phyloP scores from a whole-genome alignment of 2,113 vertebrate species.

The Xerus inauris region DNA sequence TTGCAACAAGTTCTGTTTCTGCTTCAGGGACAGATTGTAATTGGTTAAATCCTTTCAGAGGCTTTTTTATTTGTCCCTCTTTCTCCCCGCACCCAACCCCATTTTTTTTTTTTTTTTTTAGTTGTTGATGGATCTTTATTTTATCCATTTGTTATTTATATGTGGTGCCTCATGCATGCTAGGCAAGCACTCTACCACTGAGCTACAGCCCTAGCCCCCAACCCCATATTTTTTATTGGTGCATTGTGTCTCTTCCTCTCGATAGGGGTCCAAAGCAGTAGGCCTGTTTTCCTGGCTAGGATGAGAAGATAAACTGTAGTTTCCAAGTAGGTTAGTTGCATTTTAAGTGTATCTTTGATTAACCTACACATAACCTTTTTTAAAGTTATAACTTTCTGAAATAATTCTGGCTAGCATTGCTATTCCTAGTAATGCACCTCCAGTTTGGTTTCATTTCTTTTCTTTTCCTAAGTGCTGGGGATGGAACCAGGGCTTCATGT shows the following conservation, averaged over 20 bases:
- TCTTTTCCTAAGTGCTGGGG: background rate
- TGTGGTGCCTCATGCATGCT: no score
- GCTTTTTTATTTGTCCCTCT: background rate
- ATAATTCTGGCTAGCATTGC: background rate
- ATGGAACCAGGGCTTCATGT: background rate
- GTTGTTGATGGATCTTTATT: no score
- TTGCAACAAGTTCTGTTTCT: background rate
- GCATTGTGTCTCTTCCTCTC: background rate
- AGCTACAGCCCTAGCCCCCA: no score
- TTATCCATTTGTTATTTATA: no score
- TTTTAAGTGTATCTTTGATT: background rate
- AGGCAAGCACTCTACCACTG: no score
- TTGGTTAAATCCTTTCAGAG: background rate
- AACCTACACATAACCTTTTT: background rate
- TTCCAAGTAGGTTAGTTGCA: background rate
- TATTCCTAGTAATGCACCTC: background rate
- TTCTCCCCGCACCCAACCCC: no score
- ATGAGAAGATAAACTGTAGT: background rate
- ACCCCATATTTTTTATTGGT: no score
- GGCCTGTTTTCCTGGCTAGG: background rate
- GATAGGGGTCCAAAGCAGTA: background rate
- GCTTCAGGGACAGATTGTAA: background rate
- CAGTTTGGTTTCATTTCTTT: background rate
- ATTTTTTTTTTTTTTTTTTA: no score
- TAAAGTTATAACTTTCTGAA: constrained; percentile 3